Conservation (phyloP, 2,797 vertebrate species). For the Sternarchorhynchus goeldii region DNA sequence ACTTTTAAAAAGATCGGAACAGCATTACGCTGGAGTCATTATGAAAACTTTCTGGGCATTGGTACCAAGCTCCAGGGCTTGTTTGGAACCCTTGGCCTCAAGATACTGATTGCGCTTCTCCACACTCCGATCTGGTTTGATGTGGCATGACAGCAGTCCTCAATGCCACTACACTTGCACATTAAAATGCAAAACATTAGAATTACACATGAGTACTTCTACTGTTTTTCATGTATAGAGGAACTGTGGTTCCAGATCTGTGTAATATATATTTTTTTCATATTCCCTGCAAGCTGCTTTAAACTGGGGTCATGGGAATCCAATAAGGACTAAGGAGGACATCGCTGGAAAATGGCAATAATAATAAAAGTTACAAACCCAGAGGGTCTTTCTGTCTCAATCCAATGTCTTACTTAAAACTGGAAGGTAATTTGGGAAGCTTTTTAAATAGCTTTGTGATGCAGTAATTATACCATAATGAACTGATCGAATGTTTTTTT, state of each 20-base stretch:
- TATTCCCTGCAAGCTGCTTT: not conserved
- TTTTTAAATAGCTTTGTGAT: not conserved
- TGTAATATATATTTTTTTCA: not conserved
- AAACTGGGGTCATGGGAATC: not conserved
- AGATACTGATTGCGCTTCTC: no score
- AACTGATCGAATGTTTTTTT: not conserved
- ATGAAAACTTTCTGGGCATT: not conserved
- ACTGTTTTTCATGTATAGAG: constrained; percentile 10
- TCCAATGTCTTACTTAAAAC: not conserved
- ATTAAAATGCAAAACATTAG: not conserved
- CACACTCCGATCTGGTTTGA: no score
- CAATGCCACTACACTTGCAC: no score
- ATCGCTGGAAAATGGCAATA: not conserved
- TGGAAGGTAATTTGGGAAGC: not conserved
- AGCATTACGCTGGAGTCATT: not conserved
- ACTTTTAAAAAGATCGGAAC: not conserved
- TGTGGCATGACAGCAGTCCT: no score
- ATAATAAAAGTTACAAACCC: not conserved
- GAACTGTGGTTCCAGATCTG: not conserved
- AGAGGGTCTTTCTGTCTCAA: not conserved
- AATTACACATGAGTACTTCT: not conserved
- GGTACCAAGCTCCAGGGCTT: not conserved
- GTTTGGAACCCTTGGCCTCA: not conserved
- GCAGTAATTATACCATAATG: not conserved
- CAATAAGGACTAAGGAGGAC: not conserved